Evolutionary conservation across 2,113 vertebrate species (phyloP).

Genomic region (Ptilonorhynchus violaceus): DNA sequence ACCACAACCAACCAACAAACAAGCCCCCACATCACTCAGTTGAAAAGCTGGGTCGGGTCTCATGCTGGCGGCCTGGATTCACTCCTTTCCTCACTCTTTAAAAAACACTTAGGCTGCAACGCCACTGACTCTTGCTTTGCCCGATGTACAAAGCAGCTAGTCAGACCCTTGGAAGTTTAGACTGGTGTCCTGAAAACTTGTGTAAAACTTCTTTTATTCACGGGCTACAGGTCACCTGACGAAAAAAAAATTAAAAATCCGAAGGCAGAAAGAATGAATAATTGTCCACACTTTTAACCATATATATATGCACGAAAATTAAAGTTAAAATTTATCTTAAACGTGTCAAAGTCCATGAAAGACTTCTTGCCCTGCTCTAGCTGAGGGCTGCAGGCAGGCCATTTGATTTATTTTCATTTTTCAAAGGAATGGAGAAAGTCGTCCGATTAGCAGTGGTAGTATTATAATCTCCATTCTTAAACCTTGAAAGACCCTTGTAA

Average conservation of each 20-base stretch:
- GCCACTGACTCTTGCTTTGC: background rate
- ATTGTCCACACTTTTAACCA: background rate
- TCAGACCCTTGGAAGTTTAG: background rate
- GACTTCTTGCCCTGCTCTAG: background rate
- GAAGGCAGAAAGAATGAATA: background rate
- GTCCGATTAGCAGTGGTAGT: background rate
- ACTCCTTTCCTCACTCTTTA: background rate
- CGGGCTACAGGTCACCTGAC: background rate
- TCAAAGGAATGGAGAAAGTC: background rate
- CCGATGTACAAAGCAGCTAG: background rate
- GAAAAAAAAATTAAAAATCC: background rate
- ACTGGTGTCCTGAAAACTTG: background rate
- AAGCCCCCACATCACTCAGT: fast-evolving
- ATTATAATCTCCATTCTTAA: constrained; percentile 25
- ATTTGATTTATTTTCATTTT: constrained; percentile 17
- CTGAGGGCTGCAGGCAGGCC: background rate
- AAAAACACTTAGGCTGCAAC: fast-evolving
- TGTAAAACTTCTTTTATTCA: background rate
- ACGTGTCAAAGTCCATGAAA: background rate
- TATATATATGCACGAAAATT: background rate
- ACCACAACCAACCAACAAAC: background rate
- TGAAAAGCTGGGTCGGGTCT: background rate
- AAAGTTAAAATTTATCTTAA: background rate
- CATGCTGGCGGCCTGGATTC: background rate
- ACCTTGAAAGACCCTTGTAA: background rate